Percentiles rank a stretch among this genome's conserved stretches.
Conservation (phyloP, 2,888 invertebrate genomes). For the Drosophila engyochracea region DNA sequence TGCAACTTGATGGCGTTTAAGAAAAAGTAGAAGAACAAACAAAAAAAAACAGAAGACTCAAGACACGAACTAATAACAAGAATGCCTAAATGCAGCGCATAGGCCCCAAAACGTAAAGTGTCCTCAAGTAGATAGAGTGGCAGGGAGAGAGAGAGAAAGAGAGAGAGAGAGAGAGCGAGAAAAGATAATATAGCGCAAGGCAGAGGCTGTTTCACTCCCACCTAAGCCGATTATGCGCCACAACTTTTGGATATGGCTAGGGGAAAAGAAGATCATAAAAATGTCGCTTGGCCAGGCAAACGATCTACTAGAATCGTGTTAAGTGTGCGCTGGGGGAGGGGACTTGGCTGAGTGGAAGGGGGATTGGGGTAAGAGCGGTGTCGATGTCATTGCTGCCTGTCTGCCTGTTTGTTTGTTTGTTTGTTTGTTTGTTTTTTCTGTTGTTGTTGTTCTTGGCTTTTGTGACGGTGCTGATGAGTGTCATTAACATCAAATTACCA, state of each 20-base stretch:
- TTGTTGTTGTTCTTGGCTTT: slow-evolving; percentile 24
- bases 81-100: slow-evolving; percentile 61
- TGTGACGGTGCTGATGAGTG: slow-evolving; percentile 74
- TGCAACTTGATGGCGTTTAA: slow-evolving; percentile 70
- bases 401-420: slow-evolving; percentile 12
- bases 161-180: slow-evolving; percentile 4
- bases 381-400: slow-evolving; percentile 54
- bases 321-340: slow-evolving; percentile 53
- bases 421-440: neutral
- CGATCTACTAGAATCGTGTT: slow-evolving; percentile 75
- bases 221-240: slow-evolving; percentile 72
- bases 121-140: slow-evolving; percentile 20
- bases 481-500: slow-evolving; percentile 84
- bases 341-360: neutral
- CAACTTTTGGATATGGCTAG: slow-evolving; percentile 37
- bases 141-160: neutral
- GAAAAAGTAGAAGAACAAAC: slow-evolving; percentile 21
- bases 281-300: slow-evolving; percentile 48
- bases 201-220: slow-evolving; percentile 28
- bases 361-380: slow-evolving; percentile 43
- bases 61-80: slow-evolving; percentile 71
- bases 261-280: slow-evolving; percentile 59
- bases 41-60: slow-evolving; percentile 61
- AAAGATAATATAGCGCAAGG: slow-evolving; percentile 5
- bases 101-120: slow-evolving; percentile 33